Base-by-base conservation (phyloP, 2,888 invertebrate species). In the Agrochola litura region DNA sequence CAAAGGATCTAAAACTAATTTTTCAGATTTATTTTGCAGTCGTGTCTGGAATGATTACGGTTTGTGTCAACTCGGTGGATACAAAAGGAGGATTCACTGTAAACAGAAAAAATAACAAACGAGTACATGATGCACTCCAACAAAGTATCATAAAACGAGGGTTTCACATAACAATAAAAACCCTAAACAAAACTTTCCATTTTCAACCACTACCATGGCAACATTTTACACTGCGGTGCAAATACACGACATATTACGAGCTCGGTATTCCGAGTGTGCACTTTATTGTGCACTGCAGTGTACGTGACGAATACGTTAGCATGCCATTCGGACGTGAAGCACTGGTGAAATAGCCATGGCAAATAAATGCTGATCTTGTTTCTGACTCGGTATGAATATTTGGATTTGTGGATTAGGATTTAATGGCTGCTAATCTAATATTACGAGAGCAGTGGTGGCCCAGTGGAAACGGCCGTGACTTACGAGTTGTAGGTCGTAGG, bases 291-390 rank as follows among this genome's bases (percentile, higher is more conserved):
- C 64, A 85, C 66, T 78, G 79, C 77, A 87, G 76, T 89, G 86
- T 87, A 89, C 89, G 89, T 86, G 86, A 80, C 83, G 76, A 79
- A 76, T 79, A 82, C 64, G 83, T 85, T 82, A 85, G 86, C 79
- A 74, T 89, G 76, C 73, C 76, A 64, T 84, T 87, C 68, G 76
- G 85, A 84, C 76, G 85, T 84, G 81, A 68, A 80, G n/a, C 43
- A 46, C 56, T 75, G 46, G 37, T 49, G 73, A 76, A 81, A 87
- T 85, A 64, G 71, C 65, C 60, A 72, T 37, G 10, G 61, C 52
- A 46, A 73, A 83, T 81, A 80, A 73, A 81, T 73, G 76, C 66
- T 72, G 71, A 75, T 80, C 72, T 76, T 73, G 76, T 72, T 74
- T 41, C 61, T 19, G 30, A 30, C 43, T 86, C 41, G 22, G 49